Evolutionary conservation across 2,797 vertebrate species (phyloP), one percentile per base, ranked within the genome.

Genomic region (Neosilurus mollespiculum): DNA sequence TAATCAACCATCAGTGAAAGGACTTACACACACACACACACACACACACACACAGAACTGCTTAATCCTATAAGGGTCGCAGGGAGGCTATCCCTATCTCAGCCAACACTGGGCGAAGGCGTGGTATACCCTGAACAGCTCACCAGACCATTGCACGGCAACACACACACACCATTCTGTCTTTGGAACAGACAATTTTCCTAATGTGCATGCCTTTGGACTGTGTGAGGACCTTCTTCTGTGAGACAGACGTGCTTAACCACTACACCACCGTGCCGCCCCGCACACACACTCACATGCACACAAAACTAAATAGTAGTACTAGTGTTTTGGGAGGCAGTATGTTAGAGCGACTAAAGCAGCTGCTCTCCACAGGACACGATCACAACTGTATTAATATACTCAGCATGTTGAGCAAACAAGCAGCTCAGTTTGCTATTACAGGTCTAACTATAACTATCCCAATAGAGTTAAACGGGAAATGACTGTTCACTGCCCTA

Each of bases 1-100:
- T 94, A 93, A 92, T 94, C 93, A 94, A 95, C 94, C 94, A 91
- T 87, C 90, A 93, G 91, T 84, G 92, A 93, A 93, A 94, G 95
- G 95, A 97, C 96, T 96, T 96, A 93, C 89, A 26, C 51, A 24
- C 71, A 58, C 71, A 76, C 71, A 58, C 34, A 53, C 80, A 82
- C 58, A 73, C n/a, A 64, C 43, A 43, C 43, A 43, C 43, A 43
- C 43, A 43, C 4, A 4, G 43, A 43, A 43, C 4, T 43, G 43
- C 43, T 43, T 43, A 43, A 43, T 43, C 43, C 43, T 43, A 43
- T 8, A 5, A 4, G 43, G 43, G 4, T 43, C 8, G 43, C 43
- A 5, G 43, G 43, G 43, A 43, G 43, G 43, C 43, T 43, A 8
- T 43, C 43, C 43, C 43, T 43, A 43, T 43, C 43, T 43, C 43